Evolutionary conservation across 37 sponge, comb jelly and placozoan genomes (phyloP), one percentile per base, ranked within the genome.

Genomic region (Geodia barretti): DNA sequence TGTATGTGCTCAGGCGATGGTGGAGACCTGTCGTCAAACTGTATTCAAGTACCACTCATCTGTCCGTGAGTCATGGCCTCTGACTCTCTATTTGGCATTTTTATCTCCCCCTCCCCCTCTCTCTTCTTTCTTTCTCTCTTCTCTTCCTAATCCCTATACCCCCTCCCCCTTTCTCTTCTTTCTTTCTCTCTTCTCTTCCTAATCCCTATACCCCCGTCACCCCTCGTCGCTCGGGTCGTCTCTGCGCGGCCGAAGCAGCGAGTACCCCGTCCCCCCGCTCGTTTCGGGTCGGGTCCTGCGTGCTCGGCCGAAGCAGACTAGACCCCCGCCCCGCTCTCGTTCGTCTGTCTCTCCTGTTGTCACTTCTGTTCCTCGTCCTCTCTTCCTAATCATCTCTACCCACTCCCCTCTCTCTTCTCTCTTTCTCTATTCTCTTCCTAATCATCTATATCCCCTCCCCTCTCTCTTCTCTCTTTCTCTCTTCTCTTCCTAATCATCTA

Each of bases 61-160:
- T 68, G 68, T 68, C 68, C 68, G 68, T 68, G 33, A 68, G 68
- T 68, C 19, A 68, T 29, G 8, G n/a, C n/a, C n/a, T n/a, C n/a
- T 47, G 7, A 47, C 54, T 47, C 14, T 17, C 54, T 47, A 47
- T 47, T 17, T 7, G 54, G 54, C 7, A 47, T 17, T 47, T 47
- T 47, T 7, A 47, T 1, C 62, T 11, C 21, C 63, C 38, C 26
- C 76, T 29, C 38, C n/a, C 43, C 25, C 59, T 11, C 43, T 63
- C 21, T 61, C 63, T 11, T 31, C 63, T 31, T 61, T n/a, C 37
- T 61, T 63, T 31, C 23, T 20, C 39, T 78, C 79, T 25, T 37
- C 36, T 19, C 3, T 23, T 20, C 36, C 43, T 29, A 42, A 4
- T 41, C 24, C 3, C 14, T 59, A 59, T 21, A 59, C 7, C 32